Base-by-base conservation (phyloP, 2,797 vertebrate genomes). In the Brachyrhaphis roseni region DNA sequence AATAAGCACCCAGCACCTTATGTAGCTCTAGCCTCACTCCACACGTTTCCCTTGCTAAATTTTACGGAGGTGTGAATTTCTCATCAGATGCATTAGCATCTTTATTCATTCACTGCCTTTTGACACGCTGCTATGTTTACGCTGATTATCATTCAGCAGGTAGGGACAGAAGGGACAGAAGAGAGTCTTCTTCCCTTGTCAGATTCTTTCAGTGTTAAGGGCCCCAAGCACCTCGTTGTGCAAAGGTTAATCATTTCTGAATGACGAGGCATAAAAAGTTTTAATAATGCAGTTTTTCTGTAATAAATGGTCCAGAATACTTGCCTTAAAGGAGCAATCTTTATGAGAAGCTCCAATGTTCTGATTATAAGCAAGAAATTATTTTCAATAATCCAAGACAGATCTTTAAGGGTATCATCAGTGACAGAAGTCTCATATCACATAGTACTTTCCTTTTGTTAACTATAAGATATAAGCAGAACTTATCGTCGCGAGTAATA, bases 1-100 rank as follows among this genome's bases (percentile, higher is more conserved):
- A 95, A 94, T 93, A 90, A 91, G 85, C 82, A 86, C 85, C 90
- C 87, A 90, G 89, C 88, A 91, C 85, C 87, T 91, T 78, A 76
- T 81, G 81, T 73, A 86, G 89, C 82, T 88, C 72, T 73, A 77
- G 92, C 76, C 85, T 84, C 51, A 49, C 85, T 87, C 81, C 80
- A 91, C 80, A 92, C 91, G 79, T 79, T 92, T 94, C 83, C 89
- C 92, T 87, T 89, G 82, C 88, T 90, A 83, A 89, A 94, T 94
- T 93, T 95, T 92, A 81, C 78, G 84, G 90, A 94, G 83, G 84
- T 89, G 93, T 90, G 94, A 95, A 95, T 95, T 93, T 84, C 91
- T 93, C 83, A 93, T 94, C 91, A 94, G 94, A 93, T 90, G 87
- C 91, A 93, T 90, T 88, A 90, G 90, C 87, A 91, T 92, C 93